Evolutionary conservation across 92 coral and sea anemone genomes (phyloP), one percentile per base, ranked within the genome.

Genomic region (Micromussa lordhowensis): DNA sequence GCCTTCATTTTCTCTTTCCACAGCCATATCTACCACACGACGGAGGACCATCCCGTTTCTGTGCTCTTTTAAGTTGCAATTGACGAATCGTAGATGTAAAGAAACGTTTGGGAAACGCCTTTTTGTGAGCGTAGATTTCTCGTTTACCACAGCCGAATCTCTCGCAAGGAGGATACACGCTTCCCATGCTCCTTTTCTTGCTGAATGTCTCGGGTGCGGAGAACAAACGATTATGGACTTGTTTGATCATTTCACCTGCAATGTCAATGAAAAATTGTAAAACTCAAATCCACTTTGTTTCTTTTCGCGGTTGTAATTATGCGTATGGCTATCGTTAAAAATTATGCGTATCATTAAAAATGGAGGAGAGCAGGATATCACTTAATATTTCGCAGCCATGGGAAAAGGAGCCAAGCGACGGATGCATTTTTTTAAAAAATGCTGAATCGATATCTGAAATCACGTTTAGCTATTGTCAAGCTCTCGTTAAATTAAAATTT

Each of bases 141-240:
- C 79, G 66, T 48, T 83, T 83, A 32, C 79, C 40, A 28, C 86
- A 83, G 28, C 68, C 86, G 28, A 40, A 83, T 53, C 86, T 83
- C 30, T 5, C 16, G 34, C 86, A 83, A 49, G 86, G 86, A 24
- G 68, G 68, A 21, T 19, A 17, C 21, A 49, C 19, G 5, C 31
- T 54, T 28, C 75, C 30, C 5, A n/a, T 5, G 1, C 40, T 26
- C 35, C 7, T 22, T 28, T 79, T 79, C 51, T 22, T 63, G 24
- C 1, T 24, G n/a, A 63, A 63, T 26, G 15, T 26, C 34, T 66
- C 16, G 2, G 18, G 53, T 15, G 28, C 4, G 3, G 26, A 3
- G 26, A 21, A 49, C 9, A 26, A 73, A 73, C 14, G 53, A 36
- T 35, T 49, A 7, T 73, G 17, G 53, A 36, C 19, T 34, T 71